phyloP scores from a whole-genome alignment of 2,113 vertebrate genomes.

The Trogon surrucura region DNA sequence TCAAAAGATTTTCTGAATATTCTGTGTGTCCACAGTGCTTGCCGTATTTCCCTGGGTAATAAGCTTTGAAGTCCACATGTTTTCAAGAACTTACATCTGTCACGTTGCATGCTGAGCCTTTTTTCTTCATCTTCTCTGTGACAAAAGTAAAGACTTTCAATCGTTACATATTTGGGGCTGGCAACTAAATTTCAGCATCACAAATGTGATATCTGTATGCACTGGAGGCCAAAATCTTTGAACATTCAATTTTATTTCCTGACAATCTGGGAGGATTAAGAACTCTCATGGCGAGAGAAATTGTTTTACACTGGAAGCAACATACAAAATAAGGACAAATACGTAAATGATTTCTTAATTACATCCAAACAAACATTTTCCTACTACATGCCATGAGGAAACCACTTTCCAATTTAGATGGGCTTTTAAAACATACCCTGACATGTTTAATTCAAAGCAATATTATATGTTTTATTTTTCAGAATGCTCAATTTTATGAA shows the following conservation, averaged over 20 bases:
- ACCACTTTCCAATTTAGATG: slow-evolving; percentile 1
- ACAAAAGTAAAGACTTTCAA: background rate
- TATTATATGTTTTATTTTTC: background rate
- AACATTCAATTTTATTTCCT: slow-evolving; percentile 64
- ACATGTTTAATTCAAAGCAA: slow-evolving; percentile 21
- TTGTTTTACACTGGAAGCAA: slow-evolving; percentile 46
- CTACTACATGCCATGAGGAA: background rate
- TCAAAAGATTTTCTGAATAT: background rate
- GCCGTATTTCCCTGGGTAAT: background rate
- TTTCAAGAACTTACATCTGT: slow-evolving; percentile 11
- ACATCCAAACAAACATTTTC: slow-evolving; percentile 71
- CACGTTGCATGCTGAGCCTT: background rate
- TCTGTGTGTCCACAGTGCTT: background rate
- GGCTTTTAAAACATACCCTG: slow-evolving; percentile 43
- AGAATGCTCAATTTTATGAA: background rate
- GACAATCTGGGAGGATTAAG: slow-evolving; percentile 70
- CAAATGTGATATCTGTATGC: slow-evolving; percentile 30
- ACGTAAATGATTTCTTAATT: slow-evolving; percentile 73
- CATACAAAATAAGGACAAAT: slow-evolving; percentile 64
- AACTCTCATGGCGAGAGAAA: slow-evolving; percentile 44
- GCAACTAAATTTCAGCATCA: slow-evolving; percentile 53
- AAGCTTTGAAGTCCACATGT: background rate
- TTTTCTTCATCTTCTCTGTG: background rate
- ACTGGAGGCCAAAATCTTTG: slow-evolving; percentile 74
- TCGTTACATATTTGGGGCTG: slow-evolving; percentile 5